Evolutionary conservation across 2,113 vertebrate genomes (phyloP), one percentile per base, ranked within the genome.

Genomic region (Blennius ocellaris): DNA sequence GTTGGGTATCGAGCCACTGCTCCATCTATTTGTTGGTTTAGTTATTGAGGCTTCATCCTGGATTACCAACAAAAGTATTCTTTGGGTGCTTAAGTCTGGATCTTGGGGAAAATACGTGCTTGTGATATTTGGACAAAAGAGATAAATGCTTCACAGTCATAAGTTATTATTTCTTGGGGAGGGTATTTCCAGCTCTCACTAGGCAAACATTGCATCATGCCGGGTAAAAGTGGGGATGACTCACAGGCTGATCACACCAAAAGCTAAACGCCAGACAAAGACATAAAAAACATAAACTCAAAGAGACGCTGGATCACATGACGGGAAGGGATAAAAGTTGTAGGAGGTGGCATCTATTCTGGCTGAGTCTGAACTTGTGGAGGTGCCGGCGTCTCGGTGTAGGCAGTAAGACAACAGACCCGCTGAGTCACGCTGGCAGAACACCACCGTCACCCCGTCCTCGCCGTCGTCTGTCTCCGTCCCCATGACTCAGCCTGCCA

Each of bases 401-500:
- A 51, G 70, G 73, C 69, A 66, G 69, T 73, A 40, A 79, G 81
- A 83, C 76, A 75, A 85, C 82, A 85, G 84, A 64, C 73, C 40
- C 45, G 15, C 74, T 86, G 87, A 90, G 81, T 90, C 87, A 89
- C 65, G 0, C 73, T 87, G 86, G 78, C 76, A 88, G 78, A 85
- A 82, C 81, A 76, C 3, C 9, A 47, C 5, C 72, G 70, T 30
- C 21, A 30, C 21, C 21, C 21, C 68, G 15, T 78, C 59, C 59
- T 54, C 48, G 69, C 62, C 52, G 49, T 55, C 47, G 58, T 66
- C 76, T 62, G 72, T 74, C 69, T 73, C 67, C 55, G 48, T 50
- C 64, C 68, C 63, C 66, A 69, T 88, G 75, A 86, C 61, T 84
- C 81, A 84, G 74, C 53, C 61, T 44, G 65, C 54, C 56, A 69